Evolutionary conservation across 2,113 vertebrate species (phyloP).

Genomic region (Hemibagrus wyckioides): DNA sequence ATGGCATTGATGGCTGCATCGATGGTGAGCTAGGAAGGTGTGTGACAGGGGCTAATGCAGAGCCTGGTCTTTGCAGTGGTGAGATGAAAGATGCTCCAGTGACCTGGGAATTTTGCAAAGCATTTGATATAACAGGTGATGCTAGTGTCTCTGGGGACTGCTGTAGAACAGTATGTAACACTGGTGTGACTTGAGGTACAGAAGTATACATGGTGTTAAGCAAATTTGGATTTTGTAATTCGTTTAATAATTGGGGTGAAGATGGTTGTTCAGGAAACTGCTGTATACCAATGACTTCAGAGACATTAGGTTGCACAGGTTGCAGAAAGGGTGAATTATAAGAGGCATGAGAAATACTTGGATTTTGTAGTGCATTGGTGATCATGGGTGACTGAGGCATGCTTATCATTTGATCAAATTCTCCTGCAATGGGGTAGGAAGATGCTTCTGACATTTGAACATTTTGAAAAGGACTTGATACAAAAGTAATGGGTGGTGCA

Average conservation of each 20-base stretch:
- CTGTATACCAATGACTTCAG: slow-evolving; percentile 18
- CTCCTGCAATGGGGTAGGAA: not conserved
- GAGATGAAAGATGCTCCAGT: slow-evolving; percentile 59
- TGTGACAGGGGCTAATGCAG: slow-evolving; percentile 59
- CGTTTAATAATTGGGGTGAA: slow-evolving; percentile 42
- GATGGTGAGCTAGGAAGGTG: slow-evolving; percentile 49
- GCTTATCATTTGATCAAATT: slow-evolving; percentile 37
- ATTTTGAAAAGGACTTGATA: slow-evolving; percentile 57
- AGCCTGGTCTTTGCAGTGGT: slow-evolving; percentile 45
- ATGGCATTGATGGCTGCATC: slow-evolving; percentile 57
- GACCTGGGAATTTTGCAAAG: slow-evolving; percentile 61
- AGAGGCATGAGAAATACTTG: slow-evolving; percentile 7
- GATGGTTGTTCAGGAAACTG: slow-evolving; percentile 20
- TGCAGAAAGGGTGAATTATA: slow-evolving; percentile 31
- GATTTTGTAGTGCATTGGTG: slow-evolving; percentile 29
- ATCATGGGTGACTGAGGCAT: slow-evolving; percentile 32
- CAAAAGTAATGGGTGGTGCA: slow-evolving; percentile 57
- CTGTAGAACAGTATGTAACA: slow-evolving; percentile 37
- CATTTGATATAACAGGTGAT: slow-evolving; percentile 56
- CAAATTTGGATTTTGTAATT: slow-evolving; percentile 46
- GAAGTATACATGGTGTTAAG: slow-evolving; percentile 4
- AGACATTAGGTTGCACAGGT: slow-evolving; percentile 28
- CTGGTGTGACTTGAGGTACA: slow-evolving; percentile 12
- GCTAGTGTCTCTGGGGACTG: slow-evolving; percentile 27
- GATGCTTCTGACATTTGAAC: slow-evolving; percentile 31